Percentiles rank a stretch among this genome's conserved stretches.
phyloP scores from a whole-genome alignment of 2,113 vertebrate species.

The Tachysurus fulvidraco region DNA sequence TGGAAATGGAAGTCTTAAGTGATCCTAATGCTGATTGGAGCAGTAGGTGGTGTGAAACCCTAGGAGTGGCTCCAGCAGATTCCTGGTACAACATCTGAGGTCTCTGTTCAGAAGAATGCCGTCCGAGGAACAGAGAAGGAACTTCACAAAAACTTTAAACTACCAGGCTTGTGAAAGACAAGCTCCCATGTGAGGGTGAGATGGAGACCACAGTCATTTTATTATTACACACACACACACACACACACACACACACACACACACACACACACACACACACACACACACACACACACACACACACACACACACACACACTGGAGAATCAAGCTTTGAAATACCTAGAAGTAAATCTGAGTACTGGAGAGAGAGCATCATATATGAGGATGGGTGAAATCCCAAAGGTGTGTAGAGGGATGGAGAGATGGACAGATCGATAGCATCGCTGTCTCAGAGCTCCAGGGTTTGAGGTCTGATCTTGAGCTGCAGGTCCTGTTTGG shows the following conservation, averaged over 20 bases:
- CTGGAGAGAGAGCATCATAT: background rate
- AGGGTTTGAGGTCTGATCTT: background rate
- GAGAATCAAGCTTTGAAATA: background rate
- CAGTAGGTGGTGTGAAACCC: too few relatives aligned
- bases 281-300: too few relatives aligned
- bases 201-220: background rate
- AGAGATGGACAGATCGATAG: background rate
- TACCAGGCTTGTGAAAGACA: too few relatives aligned
- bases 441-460: background rate
- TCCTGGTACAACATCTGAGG: too few relatives aligned
- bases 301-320: too few relatives aligned
- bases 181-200: too few relatives aligned
- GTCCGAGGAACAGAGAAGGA: too few relatives aligned
- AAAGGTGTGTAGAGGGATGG: background rate
- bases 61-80: too few relatives aligned
- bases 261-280: background rate
- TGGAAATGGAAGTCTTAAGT: too few relatives aligned
- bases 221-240: background rate
- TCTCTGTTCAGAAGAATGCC: too few relatives aligned
- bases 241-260: background rate
- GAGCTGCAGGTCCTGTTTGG: background rate
- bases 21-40: too few relatives aligned
- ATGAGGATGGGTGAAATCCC: background rate
- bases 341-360: background rate
- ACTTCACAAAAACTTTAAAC: too few relatives aligned